Evolutionary conservation across 2,888 invertebrate species (phyloP).

Genomic region (Hemistola chrysoprasaria): DNA sequence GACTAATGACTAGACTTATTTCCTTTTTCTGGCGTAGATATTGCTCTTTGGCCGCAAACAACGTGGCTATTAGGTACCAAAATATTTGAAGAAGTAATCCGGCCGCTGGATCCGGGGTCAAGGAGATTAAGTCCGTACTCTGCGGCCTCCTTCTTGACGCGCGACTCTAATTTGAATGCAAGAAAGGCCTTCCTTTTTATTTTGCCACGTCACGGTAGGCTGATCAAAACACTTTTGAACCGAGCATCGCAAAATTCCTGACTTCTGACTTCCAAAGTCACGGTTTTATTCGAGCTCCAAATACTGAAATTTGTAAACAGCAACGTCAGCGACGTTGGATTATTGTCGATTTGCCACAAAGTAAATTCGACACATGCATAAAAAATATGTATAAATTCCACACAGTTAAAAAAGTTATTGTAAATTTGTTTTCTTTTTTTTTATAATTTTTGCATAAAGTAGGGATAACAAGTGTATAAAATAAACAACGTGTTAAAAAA

Average conservation of each 20-base stretch:
- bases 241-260: slow-evolving; percentile 36
- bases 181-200: slow-evolving; percentile 45
- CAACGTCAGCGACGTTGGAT: slow-evolving; percentile 8
- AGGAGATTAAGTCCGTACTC: slow-evolving; percentile 43
- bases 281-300: slow-evolving; percentile 24
- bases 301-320: slow-evolving; percentile 20
- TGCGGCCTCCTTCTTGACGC: slow-evolving; percentile 37
- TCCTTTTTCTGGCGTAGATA: no score
- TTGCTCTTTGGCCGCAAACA: background rate
- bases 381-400: no score
- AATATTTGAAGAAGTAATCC: slow-evolving; percentile 1
- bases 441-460: no score
- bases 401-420: no score
- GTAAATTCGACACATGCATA: no score
- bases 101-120: slow-evolving; percentile 23
- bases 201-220: slow-evolving; percentile 47
- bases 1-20: no score
- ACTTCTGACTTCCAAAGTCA: slow-evolving; percentile 22
- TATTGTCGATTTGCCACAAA: no score
- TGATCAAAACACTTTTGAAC: slow-evolving; percentile 56
- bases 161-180: slow-evolving; percentile 51
- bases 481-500: no score
- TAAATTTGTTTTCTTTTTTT: no score
- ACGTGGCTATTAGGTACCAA: slow-evolving; percentile 1
- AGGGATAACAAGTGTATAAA: no score